Conservation (phyloP, 1,140 invertebrate genomes). For the Mizuhopecten yessoensis region DNA sequence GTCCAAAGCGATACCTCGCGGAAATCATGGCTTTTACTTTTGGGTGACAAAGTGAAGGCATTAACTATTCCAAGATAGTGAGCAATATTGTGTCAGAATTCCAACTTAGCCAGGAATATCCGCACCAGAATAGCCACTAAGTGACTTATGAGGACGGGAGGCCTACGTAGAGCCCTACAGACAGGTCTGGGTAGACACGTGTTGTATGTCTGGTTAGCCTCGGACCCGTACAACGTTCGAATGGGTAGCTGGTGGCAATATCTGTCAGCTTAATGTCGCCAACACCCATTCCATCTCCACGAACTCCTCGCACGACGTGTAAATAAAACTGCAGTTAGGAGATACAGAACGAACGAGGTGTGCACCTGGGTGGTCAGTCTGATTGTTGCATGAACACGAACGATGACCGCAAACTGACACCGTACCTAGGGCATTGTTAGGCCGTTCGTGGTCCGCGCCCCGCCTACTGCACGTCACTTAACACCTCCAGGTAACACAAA, state of each 20-base stretch:
- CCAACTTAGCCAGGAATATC: background rate
- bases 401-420: background rate
- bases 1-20: background rate
- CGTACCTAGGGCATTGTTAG: slow-evolving; percentile 1
- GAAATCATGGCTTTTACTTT: slow-evolving; percentile 19
- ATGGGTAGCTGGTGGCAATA: too few species aligned
- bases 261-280: background rate
- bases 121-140: background rate
- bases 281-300: background rate
- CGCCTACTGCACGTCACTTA: background rate
- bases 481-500: background rate
- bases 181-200: too few species aligned
- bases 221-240: too few species aligned
- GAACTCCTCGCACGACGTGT: background rate
- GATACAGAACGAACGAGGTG: background rate
- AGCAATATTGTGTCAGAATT: background rate
- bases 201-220: too few species aligned
- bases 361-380: background rate
- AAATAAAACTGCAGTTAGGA: too few species aligned
- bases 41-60: slow-evolving; percentile 14
- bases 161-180: background rate
- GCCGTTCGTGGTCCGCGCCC: background rate
- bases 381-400: too few species aligned
- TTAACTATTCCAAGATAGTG: background rate
- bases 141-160: background rate